A percentile compares a stretch with the other conserved stretches of the same genome.
These are phyloP conservation scores for Ptiloglossa arizonensis DNA, from an alignment of 1,140 invertebrate genomes.

Conservation along the genomic window DNA sequence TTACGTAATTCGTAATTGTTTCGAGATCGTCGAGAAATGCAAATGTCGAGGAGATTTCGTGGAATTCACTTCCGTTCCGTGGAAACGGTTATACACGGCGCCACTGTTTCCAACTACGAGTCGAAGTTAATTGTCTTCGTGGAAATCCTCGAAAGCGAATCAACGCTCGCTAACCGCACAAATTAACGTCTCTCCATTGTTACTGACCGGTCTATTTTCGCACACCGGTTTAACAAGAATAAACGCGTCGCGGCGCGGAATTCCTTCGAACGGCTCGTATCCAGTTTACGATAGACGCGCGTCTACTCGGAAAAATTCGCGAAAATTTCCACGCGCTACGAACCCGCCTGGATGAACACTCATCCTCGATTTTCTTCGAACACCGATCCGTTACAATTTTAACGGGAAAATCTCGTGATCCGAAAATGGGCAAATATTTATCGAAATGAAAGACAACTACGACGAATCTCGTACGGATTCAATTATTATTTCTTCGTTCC, in stretches of 20 bases:
- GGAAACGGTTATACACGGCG: neutral
- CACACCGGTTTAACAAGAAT: neutral
- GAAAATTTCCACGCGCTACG: no score
- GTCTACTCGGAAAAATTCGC: no score
- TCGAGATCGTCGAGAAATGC: neutral
- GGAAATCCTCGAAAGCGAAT: neutral
- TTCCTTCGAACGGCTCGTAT: no score
- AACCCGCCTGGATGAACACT: no score
- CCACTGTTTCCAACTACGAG: neutral
- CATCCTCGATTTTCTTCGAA: no score
- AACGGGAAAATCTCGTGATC: no score
- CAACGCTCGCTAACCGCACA: neutral
- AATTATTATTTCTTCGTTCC: no score
- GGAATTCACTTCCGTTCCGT: neutral
- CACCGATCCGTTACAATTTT: no score
- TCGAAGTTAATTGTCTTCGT: conserved; percentile 6
- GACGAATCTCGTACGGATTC: no score
- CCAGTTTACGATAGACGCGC: no score
- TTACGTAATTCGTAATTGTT: neutral
- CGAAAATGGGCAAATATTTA: no score
- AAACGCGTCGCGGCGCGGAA: neutral
- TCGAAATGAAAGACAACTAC: no score
- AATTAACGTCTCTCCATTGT: neutral
- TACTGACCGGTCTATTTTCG: neutral
- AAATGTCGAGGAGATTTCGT: neutral